Evolutionary conservation across 2,113 vertebrate genomes (phyloP), one percentile per base, ranked within the genome.

Genomic region (Anoplopoma fimbria): DNA sequence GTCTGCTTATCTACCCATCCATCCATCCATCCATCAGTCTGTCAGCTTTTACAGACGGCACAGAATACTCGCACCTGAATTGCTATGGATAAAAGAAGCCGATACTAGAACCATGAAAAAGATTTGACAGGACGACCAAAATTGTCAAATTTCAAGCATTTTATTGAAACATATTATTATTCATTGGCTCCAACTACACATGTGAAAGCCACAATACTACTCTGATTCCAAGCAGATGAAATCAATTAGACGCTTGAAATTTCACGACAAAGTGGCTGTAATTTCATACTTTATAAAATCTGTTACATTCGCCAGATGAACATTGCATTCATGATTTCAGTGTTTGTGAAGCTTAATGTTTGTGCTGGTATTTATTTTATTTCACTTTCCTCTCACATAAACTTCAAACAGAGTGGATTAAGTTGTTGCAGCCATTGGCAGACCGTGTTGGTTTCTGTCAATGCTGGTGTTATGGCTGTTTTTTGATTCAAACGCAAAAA

Each of bases 241-340:
- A 79, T 75, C 58, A 47, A 4, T 40, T 57, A 10, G 7, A 34
- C 53, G 25, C 62, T 33, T 64, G 1, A 76, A 62, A 75, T 53
- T 75, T 71, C 34, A 25, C 42, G 25, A 76, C 68, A 69, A 38
- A 53, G 53, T 8, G 31, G 81, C 53, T 80, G 79, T 55, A 77
- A 81, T 82, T 87, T 83, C 60, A 75, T 38, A 49, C 69, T 63
- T 38, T 23, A 5, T 79, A 34, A 70, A 79, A 77, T 68, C 27
- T 14, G 63, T 77, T 49, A 34, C 31, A 60, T 23, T 21, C 38
- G 34, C 21, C 17, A 19, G 31, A 74, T 9, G 47, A 77, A 68
- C 62, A 4, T 25, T 62, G n/a, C 36, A 10, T 62, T 72, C 42
- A 55, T 79, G 72, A 61, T 69, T 85, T 61, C 34, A 71, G 73